Base-by-base conservation (phyloP, 1,140 invertebrate genomes). In the Elysia chlorotica region DNA sequence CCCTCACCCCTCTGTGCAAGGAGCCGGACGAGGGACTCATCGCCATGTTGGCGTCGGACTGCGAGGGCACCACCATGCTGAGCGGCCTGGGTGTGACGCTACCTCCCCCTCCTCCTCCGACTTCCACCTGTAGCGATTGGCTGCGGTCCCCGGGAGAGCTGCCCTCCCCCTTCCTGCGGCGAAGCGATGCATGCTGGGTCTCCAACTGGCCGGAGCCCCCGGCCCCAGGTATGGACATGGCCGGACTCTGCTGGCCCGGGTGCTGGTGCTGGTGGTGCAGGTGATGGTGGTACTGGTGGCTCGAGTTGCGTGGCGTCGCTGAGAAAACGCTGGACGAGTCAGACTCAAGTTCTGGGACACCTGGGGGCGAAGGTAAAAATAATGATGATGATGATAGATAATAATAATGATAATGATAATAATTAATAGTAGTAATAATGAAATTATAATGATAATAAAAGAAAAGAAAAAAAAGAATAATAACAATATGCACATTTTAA, bases 111-210 rank as follows among this genome's bases (percentile, higher is more conserved):
- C n/a, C n/a, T n/a, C n/a, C n/a, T n/a, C n/a, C n/a, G 48, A 87
- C 67, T 41, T 87, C 84, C 0, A 80, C 74, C 74, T 85, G 84
- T 68, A 85, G 71, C 2, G 82, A 84, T 71, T 83, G 81, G 65
- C 81, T 82, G 62, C 85, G 83, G 67, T 87, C 86, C 0, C 73
- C 78, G 2, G 80, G 81, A 67, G 76, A 79, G 4, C 71, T 73
- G 35, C 80, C 82, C 31, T 82, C 79, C 5, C 74, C 76, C 70
- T 90, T 89, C 79, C 89, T 90, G 68, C 89, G 79, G 73, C 89
- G 87, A 48, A 91, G 78, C 4, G 90, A 91, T 25, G 89, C 87
- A 82, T 90, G 90, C 71, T 90, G 89, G 14, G 89, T 90, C 79
- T 90, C 89, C 65, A 87, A 70, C n/a, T n/a, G n/a, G n/a, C n/a